Evolutionary conservation across 2,888 invertebrate genomes (phyloP), one percentile per base, ranked within the genome.

Genomic region (Macrophya alboannulata): DNA sequence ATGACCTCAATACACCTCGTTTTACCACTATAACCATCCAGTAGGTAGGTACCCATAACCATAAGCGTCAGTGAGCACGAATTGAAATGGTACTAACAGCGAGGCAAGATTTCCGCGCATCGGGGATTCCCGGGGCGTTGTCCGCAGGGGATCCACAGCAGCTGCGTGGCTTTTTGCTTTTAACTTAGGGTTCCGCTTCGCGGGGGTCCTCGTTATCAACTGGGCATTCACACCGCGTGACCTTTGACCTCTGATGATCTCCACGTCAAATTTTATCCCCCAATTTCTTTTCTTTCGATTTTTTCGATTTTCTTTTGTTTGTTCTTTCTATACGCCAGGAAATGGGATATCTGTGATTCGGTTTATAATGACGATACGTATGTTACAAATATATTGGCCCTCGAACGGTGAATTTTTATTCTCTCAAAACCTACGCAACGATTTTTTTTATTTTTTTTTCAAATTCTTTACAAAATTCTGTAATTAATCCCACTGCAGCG

Each of bases 1-100:
- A 62, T 25, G 62, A 62, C 62, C 62, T 62, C 21, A 25, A 62
- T 62, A 62, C 1, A 31, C 31, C 31, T 31, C 21, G 9, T 62
- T 62, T 25, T 62, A 62, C 62, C 62, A 62, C 62, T 62, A 62
- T 25, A 25, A 25, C 25, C 12, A 62, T 25, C 62, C 25, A 62
- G 25, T 25, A 55, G 2, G 9, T 55, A 55, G 10, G 17, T n/a
- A 25, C 62, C 62, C 10, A 68, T 37, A 81, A 62, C 40, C 59
- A 37, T 40, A 40, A 79, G 40, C 62, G 25, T 62, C 81, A 40
- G 62, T 81, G 43, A 62, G 81, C 81, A 81, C 59, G 59, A 81
- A 81, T 81, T 40, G 59, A 81, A 81, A 81, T 81, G 81, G 81
- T 81, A 81, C 81, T 43, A 59, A 62, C 62, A 62, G 81, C 62